Base-by-base conservation (phyloP, 1,140 invertebrate species). In the Tetranychus cinnabarinus region DNA sequence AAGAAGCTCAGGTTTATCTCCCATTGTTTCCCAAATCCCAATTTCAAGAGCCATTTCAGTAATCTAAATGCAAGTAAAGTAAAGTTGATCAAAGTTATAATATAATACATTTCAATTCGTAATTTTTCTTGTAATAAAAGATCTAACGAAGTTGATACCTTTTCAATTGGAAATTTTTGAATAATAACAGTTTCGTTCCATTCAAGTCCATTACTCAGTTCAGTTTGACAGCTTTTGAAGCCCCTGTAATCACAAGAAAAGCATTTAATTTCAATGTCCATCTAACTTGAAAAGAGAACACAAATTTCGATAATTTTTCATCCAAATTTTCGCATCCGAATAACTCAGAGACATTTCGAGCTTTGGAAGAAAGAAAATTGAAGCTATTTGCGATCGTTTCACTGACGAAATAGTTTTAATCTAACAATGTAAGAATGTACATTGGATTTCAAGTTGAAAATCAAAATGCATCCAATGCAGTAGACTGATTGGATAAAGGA, bases 121-220 rank as follows among this genome's bases (percentile, higher is more conserved):
- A 33, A 31, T 31, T 23, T n/a, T n/a, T 52, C 31, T 8, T 31
- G 31, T n/a, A 52, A 33, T 52, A 8, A 15, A 3, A 3, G 46
- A n/a, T 47, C 12, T 12, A 52, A n/a, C n/a, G 23, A 13, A 31
- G n/a, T 10, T 56, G 23, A 35, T 61, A 65, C 64, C 61, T 57
- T 61, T 50, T 65, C 62, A 15, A 63, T 50, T 13, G 64, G 64
- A 64, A 65, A 65, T 47, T 61, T 48, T 55, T 65, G 62, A 54
- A 65, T 65, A n/a, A 64, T 64, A n/a, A 65, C 15, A 31, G 62
- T 64, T 55, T 65, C 64, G 35, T 65, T 65, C 64, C 64, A 65
- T 42, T 65, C 62, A 5, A 65, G 36, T 35, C 13, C 34, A 15
- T 10, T 36, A 47, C 58, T 64, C 13, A 58, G 56, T 42, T 65